Evolutionary conservation across 1,140 invertebrate species (phyloP).

Genomic region (Sesamia nonagrioides): DNA sequence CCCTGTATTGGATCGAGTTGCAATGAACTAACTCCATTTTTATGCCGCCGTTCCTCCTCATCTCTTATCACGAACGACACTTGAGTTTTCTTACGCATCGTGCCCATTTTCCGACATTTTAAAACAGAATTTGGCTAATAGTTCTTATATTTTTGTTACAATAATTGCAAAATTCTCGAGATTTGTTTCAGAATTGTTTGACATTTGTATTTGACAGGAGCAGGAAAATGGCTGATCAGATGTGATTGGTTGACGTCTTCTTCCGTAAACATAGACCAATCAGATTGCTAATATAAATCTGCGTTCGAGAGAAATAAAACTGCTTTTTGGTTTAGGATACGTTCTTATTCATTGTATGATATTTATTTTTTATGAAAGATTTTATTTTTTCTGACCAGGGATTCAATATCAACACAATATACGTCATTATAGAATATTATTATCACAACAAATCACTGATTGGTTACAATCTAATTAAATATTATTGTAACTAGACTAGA

Average conservation of each 20-base stretch:
- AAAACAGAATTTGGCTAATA: constrained; percentile 63
- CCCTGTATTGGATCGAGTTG: constrained; percentile 96
- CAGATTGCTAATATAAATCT: background rate
- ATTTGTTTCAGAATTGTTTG: constrained; percentile 54
- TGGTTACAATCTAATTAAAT: background rate
- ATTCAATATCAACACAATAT: background rate
- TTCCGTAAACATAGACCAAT: constrained; percentile 3
- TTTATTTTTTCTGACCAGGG: no score
- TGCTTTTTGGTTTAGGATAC: background rate
- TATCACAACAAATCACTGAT: background rate
- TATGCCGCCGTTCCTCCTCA: constrained; percentile 97
- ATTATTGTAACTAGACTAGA: background rate
- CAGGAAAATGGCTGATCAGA: constrained; percentile 50
- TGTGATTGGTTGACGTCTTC: constrained; percentile 49
- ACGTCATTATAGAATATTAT: background rate
- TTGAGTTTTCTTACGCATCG: constrained; percentile 89
- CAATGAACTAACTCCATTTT: constrained; percentile 98
- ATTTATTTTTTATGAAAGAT: background rate
- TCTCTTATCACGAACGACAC: constrained; percentile 99
- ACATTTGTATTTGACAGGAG: constrained; percentile 57
- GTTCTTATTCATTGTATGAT: background rate
- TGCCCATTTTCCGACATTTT: constrained; percentile 86
- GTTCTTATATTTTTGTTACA: constrained; percentile 39
- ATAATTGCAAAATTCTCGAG: constrained; percentile 21
- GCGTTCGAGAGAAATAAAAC: background rate